Evolutionary conservation across 2,113 vertebrate species (phyloP).

Genomic region (Ciconia boyciana): DNA sequence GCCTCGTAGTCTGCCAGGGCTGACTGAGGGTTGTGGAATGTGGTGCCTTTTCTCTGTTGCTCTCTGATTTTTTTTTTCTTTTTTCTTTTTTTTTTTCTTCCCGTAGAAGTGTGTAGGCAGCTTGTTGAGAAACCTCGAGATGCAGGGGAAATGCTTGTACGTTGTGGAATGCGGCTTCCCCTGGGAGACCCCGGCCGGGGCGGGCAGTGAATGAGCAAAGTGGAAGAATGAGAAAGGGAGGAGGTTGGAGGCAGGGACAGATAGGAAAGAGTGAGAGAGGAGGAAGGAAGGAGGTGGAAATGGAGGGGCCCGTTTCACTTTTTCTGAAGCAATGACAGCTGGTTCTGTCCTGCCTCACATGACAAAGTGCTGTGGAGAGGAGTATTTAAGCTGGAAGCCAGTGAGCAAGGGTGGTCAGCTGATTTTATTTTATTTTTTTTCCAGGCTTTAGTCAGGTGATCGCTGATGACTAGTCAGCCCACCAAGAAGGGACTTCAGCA

Average conservation of each 20-base stretch:
- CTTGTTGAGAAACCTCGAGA: conserved; percentile 66
- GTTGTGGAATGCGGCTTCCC: conserved; percentile 83
- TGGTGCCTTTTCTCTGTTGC: conserved; percentile 57
- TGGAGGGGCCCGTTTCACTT: conserved; percentile 67
- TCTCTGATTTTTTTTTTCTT: neutral
- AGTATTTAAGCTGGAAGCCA: conserved; percentile 46
- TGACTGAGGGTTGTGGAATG: conserved; percentile 67
- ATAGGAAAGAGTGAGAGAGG: conserved; percentile 67
- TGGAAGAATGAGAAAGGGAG: conserved; percentile 53
- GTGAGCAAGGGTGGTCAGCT: conserved; percentile 59
- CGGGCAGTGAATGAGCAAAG: conserved; percentile 58
- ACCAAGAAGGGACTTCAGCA: conserved; percentile 44
- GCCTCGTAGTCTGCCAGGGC: conserved; percentile 62
- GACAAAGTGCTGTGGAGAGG: conserved; percentile 58
- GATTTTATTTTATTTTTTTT: conserved; percentile 49
- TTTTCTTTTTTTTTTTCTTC: too few species aligned
- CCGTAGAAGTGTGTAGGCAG: conserved; percentile 52
- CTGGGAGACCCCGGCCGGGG: conserved; percentile 72
- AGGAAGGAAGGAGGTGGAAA: conserved; percentile 73
- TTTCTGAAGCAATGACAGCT: conserved; percentile 71
- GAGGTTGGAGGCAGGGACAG: conserved; percentile 68
- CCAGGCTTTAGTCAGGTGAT: conserved; percentile 65
- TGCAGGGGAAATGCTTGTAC: conserved; percentile 77
- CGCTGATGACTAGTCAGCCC: conserved; percentile 42
- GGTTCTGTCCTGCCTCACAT: conserved; percentile 67